Evolutionary conservation across 2,888 invertebrate genomes (phyloP), one percentile per base, ranked within the genome.

Genomic region (Pilophorus perplexus): DNA sequence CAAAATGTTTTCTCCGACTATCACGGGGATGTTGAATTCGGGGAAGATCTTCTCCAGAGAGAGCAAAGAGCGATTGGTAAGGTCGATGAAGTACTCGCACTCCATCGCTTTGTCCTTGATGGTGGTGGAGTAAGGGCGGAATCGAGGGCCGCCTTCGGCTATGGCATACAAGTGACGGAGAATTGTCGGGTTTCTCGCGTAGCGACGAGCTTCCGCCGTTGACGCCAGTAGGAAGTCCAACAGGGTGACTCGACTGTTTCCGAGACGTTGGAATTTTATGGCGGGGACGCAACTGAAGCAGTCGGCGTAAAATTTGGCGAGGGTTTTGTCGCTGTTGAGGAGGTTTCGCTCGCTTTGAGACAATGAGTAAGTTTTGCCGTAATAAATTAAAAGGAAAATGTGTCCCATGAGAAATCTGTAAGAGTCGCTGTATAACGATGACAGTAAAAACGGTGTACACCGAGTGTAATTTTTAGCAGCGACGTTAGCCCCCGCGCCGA

Each of bases 251-350:
- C 6, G n/a, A 16, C 55, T 55, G 6, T 23, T 38, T 2, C 38
- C 55, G 22, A 55, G 18, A n/a, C 18, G 38, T 18, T 38, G 38
- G 1, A 12, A 3, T 38, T 55, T 38, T 20, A 55, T 38, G 5
- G 55, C 33, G 10, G 10, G 38, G 16, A 22, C 55, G 16, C 55
- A 55, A 20, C 38, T 38, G 55, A 38, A 37, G 38, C 55, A 55
- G 12, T 37, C 22, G 10, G 18, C 1, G 38, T 37, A 55, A 1
- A 22, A 20, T 1, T 38, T 55, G 20, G 20, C 14, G 22, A 55
- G 38, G 3, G 22, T 33, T 37, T 18, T 38, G 20, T 38, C 38
- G 6, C 18, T 14, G 3, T 37, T 22, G 2, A 55, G 8, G 3
- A 55, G 8, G 20, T 3, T n/a, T 1, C 1, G 12, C 22, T 55